Evolutionary conservation across 2,113 vertebrate species (phyloP), one percentile per base, ranked within the genome.

Genomic region (Dasyornis broadbenti): DNA sequence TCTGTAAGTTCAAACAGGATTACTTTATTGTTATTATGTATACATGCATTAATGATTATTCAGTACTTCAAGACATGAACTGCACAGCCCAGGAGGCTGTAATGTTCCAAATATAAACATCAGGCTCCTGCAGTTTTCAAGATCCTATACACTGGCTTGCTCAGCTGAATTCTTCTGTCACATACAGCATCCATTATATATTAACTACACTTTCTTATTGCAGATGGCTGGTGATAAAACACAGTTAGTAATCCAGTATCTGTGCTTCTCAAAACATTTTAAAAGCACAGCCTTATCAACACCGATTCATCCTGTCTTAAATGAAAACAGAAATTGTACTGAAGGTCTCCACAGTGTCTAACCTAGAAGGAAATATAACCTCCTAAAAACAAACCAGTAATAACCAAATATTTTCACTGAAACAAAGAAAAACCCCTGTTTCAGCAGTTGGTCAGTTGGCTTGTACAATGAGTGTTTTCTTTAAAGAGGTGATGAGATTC

Each of bases 101-200:
- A 78, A 92, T n/a, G 19, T 30, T 91, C 50, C 71, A 68, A 84
- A 61, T 73, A 94, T 82, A 96, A 96, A 94, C 89, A 96, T 82
- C 27, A 96, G 86, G 15, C 47, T 89, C 79, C 70, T 54, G 15
- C 89, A 64, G 79, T 96, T 92, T 95, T 95, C 52, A 85, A 72
- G 37, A 85, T 90, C 33, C 57, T 79, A 28, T 63, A 47, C 23
- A n/a, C 19, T 76, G 75, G 85, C 90, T 72, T 66, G 87, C 68
- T 89, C 42, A 70, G 78, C 49, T 84, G 30, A 84, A 93, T 84
- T 95, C 45, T 92, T 92, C 61, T 91, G 82, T 89, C 84, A 83
- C 33, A 81, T 59, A 76, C 60, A 96, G 71, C 77, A 93, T 95
- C 89, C 80, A 94, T 95, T 95, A 94, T 53, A 77, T 72, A 95